A percentile compares a stretch with the other conserved stretches of the same genome.
Evolutionary conservation across 2,113 vertebrate species (phyloP).

Genomic region (Lota lota): DNA sequence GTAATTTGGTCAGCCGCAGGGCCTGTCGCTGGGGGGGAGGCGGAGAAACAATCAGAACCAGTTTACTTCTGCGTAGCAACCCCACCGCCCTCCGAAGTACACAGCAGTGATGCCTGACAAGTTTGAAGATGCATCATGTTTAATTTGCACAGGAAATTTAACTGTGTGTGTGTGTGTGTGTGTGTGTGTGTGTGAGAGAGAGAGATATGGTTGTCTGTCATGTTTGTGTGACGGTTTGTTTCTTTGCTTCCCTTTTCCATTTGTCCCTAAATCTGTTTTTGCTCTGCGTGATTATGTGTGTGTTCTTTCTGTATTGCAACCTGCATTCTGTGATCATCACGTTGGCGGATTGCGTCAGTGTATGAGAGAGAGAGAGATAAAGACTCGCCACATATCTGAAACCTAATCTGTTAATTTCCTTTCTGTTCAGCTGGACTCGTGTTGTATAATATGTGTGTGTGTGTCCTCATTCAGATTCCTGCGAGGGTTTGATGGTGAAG

Average conservation of each 20-base stretch:
- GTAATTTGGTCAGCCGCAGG: too few relatives aligned
- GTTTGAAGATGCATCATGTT: too few relatives aligned
- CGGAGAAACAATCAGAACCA: too few relatives aligned
- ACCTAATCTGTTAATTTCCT: conserved; percentile 62
- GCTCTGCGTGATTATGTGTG: conserved; percentile 5
- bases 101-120: too few relatives aligned
- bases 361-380: conserved; percentile 11
- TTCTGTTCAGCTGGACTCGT: conserved; percentile 22
- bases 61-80: too few relatives aligned
- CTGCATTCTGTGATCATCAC: background rate
- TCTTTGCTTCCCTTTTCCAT: background rate
- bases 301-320: background rate
- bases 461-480: conserved; percentile 77
- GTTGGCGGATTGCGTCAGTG: conserved; percentile 1
- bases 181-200: too few relatives aligned
- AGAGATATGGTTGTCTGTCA: too few relatives aligned
- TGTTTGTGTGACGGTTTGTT: too few relatives aligned
- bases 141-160: too few relatives aligned
- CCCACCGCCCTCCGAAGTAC: too few relatives aligned
- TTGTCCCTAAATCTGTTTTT: conserved; percentile 2
- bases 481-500: conserved; percentile 92
- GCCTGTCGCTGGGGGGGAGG: too few relatives aligned
- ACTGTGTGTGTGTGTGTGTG: too few relatives aligned
- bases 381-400: conserved; percentile 38
- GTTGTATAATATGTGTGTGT: conserved; percentile 26